Conservation (phyloP, 2,888 invertebrate species). For the Coecobrya sp. region DNA sequence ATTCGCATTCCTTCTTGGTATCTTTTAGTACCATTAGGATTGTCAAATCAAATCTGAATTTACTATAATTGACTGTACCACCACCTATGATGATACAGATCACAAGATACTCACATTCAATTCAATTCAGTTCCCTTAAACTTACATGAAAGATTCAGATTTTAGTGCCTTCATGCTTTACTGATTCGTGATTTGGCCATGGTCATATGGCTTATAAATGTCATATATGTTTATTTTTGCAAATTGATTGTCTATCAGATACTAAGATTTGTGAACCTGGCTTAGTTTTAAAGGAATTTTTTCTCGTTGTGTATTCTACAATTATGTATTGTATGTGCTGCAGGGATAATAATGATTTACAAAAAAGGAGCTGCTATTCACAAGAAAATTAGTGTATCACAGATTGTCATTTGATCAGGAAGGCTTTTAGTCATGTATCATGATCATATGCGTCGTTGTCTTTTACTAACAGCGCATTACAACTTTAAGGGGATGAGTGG, state of each 20-base stretch:
- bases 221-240: background rate
- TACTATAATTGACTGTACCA: background rate
- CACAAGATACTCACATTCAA: background rate
- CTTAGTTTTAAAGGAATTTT: too few species aligned
- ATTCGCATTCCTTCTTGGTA: too few species aligned
- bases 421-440: background rate
- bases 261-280: background rate
- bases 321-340: too few species aligned
- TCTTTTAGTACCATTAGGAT: background rate
- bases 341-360: background rate
- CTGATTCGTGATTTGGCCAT: constrained; percentile 44
- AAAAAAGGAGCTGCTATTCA: background rate
- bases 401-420: constrained; percentile 18
- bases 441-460: too few species aligned
- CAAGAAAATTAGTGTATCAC: background rate
- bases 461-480: too few species aligned
- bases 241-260: background rate
- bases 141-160: constrained; percentile 1
- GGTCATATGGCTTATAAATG: constrained; percentile 15
- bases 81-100: background rate
- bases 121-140: background rate
- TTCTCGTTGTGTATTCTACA: too few species aligned
- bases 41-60: background rate
- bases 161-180: constrained; percentile 16
- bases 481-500: too few species aligned